Conservation (phyloP, 2,888 invertebrate genomes). For the Hydriomena furcata region DNA sequence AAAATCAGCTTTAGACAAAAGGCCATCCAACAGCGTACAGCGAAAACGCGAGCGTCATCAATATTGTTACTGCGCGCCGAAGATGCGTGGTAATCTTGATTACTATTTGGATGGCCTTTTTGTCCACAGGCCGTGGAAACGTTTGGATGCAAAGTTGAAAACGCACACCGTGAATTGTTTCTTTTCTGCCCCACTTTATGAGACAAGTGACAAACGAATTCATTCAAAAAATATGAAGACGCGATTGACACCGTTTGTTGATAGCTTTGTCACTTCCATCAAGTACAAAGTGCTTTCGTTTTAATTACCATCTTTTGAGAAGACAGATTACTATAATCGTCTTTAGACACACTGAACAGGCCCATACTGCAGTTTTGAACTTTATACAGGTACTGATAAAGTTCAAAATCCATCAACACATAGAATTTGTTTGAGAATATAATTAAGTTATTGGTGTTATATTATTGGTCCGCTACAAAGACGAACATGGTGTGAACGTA, state of each 20-base stretch:
- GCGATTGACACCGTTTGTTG: background rate
- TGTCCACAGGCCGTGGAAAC: no score
- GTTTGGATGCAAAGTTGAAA: no score
- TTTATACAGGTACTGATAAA: constrained; percentile 4
- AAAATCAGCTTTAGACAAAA: constrained; percentile 7
- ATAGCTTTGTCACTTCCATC: no score
- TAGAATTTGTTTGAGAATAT: constrained; percentile 1
- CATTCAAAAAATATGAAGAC: background rate
- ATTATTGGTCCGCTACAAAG: constrained; percentile 18
- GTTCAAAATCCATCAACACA: constrained; percentile 15
- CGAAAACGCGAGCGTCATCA: background rate
- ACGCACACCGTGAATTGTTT: no score
- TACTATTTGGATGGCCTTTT: no score
- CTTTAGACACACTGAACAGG: background rate
- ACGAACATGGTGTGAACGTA: constrained; percentile 5
- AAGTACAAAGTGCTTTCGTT: background rate
- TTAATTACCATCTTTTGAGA: background rate
- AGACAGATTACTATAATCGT: background rate
- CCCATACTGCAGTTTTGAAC: constrained; percentile 1
- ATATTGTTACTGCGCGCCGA: background rate
- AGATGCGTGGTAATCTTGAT: no score
- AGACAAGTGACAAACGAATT: background rate
- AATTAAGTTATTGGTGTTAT: constrained; percentile 12
- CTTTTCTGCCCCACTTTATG: background rate
- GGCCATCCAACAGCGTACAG: background rate